A percentile compares a stretch with the other conserved stretches of the same genome.
These are phyloP conservation scores for Tryphoninae sp. DNA, from an alignment of 2,888 invertebrate genomes.

Conservation along the genomic window DNA sequence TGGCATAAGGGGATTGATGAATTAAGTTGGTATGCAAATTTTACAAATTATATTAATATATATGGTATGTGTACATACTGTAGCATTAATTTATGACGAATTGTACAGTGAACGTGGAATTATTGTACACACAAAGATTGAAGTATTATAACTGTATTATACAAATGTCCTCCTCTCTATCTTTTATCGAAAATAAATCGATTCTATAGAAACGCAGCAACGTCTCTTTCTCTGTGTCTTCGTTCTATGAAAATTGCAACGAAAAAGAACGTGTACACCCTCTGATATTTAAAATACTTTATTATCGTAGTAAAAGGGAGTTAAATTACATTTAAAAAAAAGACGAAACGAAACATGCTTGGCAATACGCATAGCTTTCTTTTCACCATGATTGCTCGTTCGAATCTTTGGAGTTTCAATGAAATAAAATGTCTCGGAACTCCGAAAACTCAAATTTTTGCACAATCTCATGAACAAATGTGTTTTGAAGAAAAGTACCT, in stretches of 20 bases:
- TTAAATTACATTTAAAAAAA: constrained; percentile 62
- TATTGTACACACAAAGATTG: constrained; percentile 32
- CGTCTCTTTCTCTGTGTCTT: background rate
- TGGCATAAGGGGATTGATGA: constrained; percentile 32
- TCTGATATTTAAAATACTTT: constrained; percentile 70
- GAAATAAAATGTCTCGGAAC: background rate
- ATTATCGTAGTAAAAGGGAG: constrained; percentile 66
- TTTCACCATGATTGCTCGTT: background rate
- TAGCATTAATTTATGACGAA: constrained; percentile 31
- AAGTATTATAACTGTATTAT: constrained; percentile 51
- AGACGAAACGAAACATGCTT: constrained; percentile 13
- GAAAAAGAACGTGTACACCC: background rate
- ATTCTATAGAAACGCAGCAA: constrained; percentile 16
- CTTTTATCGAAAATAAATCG: constrained; percentile 50
- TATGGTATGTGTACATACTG: constrained; percentile 29
- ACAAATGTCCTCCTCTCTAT: constrained; percentile 51
- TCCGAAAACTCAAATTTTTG: background rate
- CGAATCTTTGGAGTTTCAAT: constrained; percentile 9
- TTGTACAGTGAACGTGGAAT: constrained; percentile 49
- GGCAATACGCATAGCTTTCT: constrained; percentile 1
- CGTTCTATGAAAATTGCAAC: background rate
- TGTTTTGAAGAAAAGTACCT: constrained; percentile 9
- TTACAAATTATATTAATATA: constrained; percentile 39
- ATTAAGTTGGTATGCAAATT: constrained; percentile 21
- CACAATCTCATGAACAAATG: background rate